phyloP scores from a whole-genome alignment of 2,113 vertebrate genomes.

The Istiophorus platypterus region DNA sequence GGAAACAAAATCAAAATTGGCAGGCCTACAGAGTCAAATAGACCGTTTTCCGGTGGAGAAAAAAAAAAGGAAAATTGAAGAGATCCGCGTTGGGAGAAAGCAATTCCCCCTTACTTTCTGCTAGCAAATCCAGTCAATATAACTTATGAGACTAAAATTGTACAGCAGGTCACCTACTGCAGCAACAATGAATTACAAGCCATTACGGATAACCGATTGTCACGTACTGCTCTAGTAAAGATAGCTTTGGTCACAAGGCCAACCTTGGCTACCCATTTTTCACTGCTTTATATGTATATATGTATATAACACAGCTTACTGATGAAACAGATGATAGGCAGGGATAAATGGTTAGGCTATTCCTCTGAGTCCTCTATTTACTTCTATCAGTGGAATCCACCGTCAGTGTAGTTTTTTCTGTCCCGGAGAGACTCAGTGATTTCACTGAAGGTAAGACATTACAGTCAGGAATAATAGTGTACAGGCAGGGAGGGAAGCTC shows the following conservation, averaged over 20 bases:
- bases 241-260: constrained; percentile 46
- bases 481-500: constrained; percentile 4
- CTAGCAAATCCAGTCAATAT: constrained; percentile 2
- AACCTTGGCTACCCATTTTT: constrained; percentile 38
- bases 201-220: constrained; percentile 56
- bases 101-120: constrained; percentile 6
- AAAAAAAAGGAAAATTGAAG: constrained; percentile 16
- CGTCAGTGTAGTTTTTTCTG: constrained; percentile 9
- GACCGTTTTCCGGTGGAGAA: background rate
- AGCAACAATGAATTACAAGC: constrained; percentile 43
- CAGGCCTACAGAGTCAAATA: background rate
- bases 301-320: constrained; percentile 24
- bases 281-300: constrained; percentile 4
- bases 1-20: constrained; percentile 16
- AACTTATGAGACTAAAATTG: constrained; percentile 40
- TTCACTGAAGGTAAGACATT: constrained; percentile 56
- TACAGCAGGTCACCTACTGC: constrained; percentile 38
- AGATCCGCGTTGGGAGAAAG: constrained; percentile 38
- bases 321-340: constrained; percentile 21
- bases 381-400: constrained; percentile 11
- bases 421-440: constrained; percentile 22
- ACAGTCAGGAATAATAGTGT: constrained; percentile 51
- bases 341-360: constrained; percentile 48
- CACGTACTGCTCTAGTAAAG: constrained; percentile 17
- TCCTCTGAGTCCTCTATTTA: constrained; percentile 23